Conservation (phyloP, 2,797 vertebrate species). For the Phrynocephalus forsythii region DNA sequence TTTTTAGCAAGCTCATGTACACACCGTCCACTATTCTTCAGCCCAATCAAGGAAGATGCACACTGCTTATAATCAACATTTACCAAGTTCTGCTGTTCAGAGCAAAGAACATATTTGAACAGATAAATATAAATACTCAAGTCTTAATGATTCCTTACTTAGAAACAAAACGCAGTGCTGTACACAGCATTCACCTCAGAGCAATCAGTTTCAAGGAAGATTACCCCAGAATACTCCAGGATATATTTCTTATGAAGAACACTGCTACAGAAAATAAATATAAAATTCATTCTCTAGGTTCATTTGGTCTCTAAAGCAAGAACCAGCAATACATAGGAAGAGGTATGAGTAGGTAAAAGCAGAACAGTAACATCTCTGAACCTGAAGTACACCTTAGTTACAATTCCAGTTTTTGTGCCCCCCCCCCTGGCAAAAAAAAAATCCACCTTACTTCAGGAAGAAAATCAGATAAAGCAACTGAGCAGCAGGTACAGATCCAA, state of each 20-base stretch:
- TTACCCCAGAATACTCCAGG: neutral
- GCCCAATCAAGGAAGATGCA: neutral
- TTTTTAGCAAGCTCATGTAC: constrained; percentile 11
- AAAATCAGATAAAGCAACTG: neutral
- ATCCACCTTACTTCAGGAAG: neutral
- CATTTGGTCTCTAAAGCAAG: neutral
- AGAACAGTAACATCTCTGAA: neutral
- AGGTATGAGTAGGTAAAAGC: neutral
- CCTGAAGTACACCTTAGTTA: neutral
- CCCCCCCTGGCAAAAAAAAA: neutral
- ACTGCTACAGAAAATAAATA: neutral
- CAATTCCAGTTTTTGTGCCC: neutral
- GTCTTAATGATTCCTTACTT: neutral
- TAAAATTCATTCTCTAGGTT: constrained; percentile 11
- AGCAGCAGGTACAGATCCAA: neutral
- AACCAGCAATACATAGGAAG: neutral
- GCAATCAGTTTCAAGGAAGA: neutral
- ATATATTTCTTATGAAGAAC: neutral
- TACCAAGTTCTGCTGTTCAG: constrained; percentile 13
- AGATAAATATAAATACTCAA: neutral
- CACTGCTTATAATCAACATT: neutral
- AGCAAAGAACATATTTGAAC: neutral
- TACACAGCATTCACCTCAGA: constrained; percentile 2
- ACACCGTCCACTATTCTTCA: neutral
- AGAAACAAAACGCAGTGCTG: neutral